These are phyloP conservation scores for Pseudolaguvia tuberculata DNA, from an alignment of 2,113 vertebrate species.

Conservation along the genomic window DNA sequence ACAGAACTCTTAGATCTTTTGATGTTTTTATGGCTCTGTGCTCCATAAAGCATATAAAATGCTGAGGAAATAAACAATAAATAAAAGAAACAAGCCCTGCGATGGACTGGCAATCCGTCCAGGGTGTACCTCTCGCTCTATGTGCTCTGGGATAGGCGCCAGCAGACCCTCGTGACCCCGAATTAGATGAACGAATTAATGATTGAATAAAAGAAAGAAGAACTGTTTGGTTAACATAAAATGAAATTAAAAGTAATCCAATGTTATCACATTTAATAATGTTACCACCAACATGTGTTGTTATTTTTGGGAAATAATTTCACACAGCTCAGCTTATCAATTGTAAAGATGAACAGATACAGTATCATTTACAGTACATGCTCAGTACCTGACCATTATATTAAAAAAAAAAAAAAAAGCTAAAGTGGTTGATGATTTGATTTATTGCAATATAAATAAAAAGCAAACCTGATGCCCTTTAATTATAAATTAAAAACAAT, in stretches of 20 bases:
- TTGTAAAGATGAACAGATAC: constrained; percentile 2
- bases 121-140: too few relatives aligned
- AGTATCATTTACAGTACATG: constrained; percentile 4
- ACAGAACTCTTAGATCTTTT: too few relatives aligned
- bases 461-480: constrained; percentile 1
- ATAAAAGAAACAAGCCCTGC: too few relatives aligned
- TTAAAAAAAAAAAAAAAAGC: background rate
- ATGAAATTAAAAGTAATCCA: background rate
- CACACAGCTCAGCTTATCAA: constrained; percentile 9
- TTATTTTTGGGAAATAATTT: background rate
- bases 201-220: too few relatives aligned
- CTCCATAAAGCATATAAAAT: too few relatives aligned
- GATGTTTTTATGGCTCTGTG: too few relatives aligned
- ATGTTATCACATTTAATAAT: background rate
- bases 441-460: constrained; percentile 10
- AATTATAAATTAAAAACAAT: background rate
- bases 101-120: too few relatives aligned
- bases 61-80: too few relatives aligned
- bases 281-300: too few relatives aligned
- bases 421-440: background rate
- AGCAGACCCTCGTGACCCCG: too few relatives aligned
- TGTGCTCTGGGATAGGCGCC: too few relatives aligned
- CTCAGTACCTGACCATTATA: constrained; percentile 9
- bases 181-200: too few relatives aligned
- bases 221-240: background rate